A percentile compares a stretch with the other conserved stretches of the same genome.
Conservation (phyloP, 2,888 invertebrate genomes). For the Acanthoscelides obtectus region DNA sequence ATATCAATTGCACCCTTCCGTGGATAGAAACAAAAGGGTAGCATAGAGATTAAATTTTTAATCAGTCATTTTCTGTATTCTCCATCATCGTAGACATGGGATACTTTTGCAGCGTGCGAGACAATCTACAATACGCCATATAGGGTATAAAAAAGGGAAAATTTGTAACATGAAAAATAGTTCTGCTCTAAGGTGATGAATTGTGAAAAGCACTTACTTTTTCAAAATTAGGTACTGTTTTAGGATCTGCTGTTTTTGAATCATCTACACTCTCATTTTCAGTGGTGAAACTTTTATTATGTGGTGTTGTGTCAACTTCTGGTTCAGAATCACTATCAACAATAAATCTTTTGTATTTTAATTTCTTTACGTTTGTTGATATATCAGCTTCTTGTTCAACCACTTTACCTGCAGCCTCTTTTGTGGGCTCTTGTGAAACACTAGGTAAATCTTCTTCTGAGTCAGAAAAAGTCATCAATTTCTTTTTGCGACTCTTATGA, state of each 20-base stretch:
- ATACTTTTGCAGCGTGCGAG: no score
- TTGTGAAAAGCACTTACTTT: neutral
- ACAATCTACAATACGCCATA: no score
- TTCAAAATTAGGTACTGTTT: neutral
- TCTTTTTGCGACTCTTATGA: neutral
- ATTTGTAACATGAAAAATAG: no score
- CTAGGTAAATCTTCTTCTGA: neutral
- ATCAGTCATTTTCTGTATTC: no score
- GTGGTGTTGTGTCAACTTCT: neutral
- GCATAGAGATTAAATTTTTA: no score
- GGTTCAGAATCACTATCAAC: constrained; percentile 27
- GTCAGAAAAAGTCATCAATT: neutral
- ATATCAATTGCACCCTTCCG: no score
- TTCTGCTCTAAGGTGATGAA: no score
- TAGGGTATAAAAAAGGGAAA: no score
- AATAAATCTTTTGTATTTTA: constrained; percentile 6
- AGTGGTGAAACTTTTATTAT: neutral
- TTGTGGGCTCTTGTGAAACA: neutral
- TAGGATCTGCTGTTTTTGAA: neutral
- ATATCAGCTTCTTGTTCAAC: neutral
- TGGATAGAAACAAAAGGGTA: no score
- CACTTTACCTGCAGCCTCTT: neutral
- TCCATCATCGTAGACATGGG: no score
- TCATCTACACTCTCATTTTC: constrained; percentile 1
- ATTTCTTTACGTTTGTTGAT: constrained; percentile 7